Base-by-base conservation (phyloP, 2,797 vertebrate species). In the Halcyon chelicuti region DNA sequence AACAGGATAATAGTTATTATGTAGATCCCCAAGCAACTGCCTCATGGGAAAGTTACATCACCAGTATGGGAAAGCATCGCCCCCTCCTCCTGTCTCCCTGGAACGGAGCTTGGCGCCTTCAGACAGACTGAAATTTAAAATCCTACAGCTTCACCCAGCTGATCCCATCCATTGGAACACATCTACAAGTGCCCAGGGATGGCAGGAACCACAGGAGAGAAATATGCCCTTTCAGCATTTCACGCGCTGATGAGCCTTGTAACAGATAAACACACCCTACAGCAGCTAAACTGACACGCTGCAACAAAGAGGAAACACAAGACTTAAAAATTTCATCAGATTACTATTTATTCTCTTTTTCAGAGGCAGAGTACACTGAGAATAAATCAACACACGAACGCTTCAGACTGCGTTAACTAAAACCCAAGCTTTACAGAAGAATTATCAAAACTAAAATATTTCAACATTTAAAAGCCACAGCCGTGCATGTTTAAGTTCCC, bases 211-310 rank as follows among this genome's bases (percentile, higher is more conserved):
- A 95, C 76, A 95, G 95, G 83, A 97, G 97, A 98, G 98, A 97
- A 98, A 98, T 98, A 97, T 93, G 90, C 97, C 98, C 98, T 98
- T 98, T 99, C 97, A 98, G 98, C 97, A 98, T 97, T 98, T 98
- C 98, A 98, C 96, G 98, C 98, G 98, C 98, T 98, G 98, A 97
- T 98, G 98, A 98, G 97, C 98, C 71, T 98, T 95, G 98, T 97
- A 98, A 98, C 98, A 98, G 98, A 99, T 98, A 99, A 98, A 98
- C 96, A 98, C 95, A 98, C 96, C 98, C 98, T 98, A 97, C 97
- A 98, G 98, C 97, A 98, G 97, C 98, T 98, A 98, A 98, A 98
- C 98, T 98, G 98, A 98, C 98, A 93, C 39, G 97, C 76, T 98
- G 95, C 97, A 98, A 97, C 97, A 98, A 98, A 98, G 97, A 97